Evolutionary conservation across 1,140 invertebrate species (phyloP).

Genomic region (Mycetomoellerius zeteki): DNA sequence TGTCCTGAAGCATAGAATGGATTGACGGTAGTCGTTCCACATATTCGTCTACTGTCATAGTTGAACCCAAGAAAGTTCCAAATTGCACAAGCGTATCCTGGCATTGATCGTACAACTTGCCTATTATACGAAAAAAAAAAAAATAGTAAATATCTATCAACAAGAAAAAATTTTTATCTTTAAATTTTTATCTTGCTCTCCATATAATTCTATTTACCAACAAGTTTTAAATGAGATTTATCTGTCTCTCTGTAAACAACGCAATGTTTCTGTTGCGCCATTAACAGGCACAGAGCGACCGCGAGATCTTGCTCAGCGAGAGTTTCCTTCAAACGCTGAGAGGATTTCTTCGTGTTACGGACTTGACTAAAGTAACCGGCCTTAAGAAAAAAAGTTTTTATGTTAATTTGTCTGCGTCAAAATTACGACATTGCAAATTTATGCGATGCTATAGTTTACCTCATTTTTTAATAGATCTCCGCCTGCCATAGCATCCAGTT

Average conservation of each 20-base stretch:
- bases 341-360: slow-evolving; percentile 98
- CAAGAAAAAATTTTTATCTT: slow-evolving; percentile 70
- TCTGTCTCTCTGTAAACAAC: slow-evolving; percentile 96
- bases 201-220: slow-evolving; percentile 87
- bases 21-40: slow-evolving; percentile 95
- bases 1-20: slow-evolving; percentile 95
- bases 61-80: slow-evolving; percentile 97
- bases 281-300: slow-evolving; percentile 96
- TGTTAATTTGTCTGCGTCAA: background rate
- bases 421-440: background rate
- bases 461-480: slow-evolving; percentile 98
- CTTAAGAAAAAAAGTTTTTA: slow-evolving; percentile 82
- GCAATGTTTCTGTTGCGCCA: slow-evolving; percentile 98
- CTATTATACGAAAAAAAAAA: slow-evolving; percentile 67
- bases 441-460: slow-evolving; percentile 86
- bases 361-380: slow-evolving; percentile 99
- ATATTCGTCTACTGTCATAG: slow-evolving; percentile 98
- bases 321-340: slow-evolving; percentile 97
- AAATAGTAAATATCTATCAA: slow-evolving; percentile 47
- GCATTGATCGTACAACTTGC: slow-evolving; percentile 94
- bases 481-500: slow-evolving; percentile 98
- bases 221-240: slow-evolving; percentile 96
- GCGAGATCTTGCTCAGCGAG: slow-evolving; percentile 97
- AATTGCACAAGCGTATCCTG: slow-evolving; percentile 99
- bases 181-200: slow-evolving; percentile 71